Evolutionary conservation across 92 coral and sea anemone genomes (phyloP), one percentile per base, ranked within the genome.

Genomic region (Nematostella vectensis): DNA sequence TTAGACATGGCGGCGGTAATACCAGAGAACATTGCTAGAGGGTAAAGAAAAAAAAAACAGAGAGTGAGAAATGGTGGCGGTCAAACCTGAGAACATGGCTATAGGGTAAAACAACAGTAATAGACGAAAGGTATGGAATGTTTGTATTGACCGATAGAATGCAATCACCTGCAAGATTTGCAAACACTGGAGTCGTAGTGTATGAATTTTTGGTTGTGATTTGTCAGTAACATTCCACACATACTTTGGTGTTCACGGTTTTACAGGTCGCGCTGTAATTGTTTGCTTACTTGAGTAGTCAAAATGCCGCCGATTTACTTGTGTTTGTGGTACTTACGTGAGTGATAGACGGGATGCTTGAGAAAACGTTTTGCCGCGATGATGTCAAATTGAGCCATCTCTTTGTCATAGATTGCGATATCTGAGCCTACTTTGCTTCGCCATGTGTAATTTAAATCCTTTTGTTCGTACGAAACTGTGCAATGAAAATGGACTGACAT

Each of bases 301-400:
- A n/a, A n/a, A n/a, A n/a, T n/a, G n/a, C n/a, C n/a, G n/a, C n/a
- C n/a, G n/a, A n/a, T n/a, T n/a, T n/a, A n/a, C n/a, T n/a, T n/a
- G n/a, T n/a, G n/a, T n/a, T n/a, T n/a, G n/a, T n/a, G n/a, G n/a
- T 33, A 15, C 15, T 55, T 50, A 93, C 99, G 49, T 0, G 99
- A 93, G 63, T 93, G 99, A 53, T 93, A 93, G 26, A 82, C 72
- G 24, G 58, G 57, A 58, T 93, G 99, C 58, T 86, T 93, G 29
- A 71, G 75, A 26, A 48, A 50, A 33, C 96, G 53, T 57, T 52
- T 80, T 16, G 94, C 96, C 20, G 80, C 68, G 29, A 67, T 64
- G 25, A 93, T 78, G n/a, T 76, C 83, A 54, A 93, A 93, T 64
- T 93, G 99, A 15, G 99, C 99, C 99, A 93, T 93, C 57, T 93